Conservation (phyloP, 2,888 invertebrate genomes). For the Apodemia duryi region DNA sequence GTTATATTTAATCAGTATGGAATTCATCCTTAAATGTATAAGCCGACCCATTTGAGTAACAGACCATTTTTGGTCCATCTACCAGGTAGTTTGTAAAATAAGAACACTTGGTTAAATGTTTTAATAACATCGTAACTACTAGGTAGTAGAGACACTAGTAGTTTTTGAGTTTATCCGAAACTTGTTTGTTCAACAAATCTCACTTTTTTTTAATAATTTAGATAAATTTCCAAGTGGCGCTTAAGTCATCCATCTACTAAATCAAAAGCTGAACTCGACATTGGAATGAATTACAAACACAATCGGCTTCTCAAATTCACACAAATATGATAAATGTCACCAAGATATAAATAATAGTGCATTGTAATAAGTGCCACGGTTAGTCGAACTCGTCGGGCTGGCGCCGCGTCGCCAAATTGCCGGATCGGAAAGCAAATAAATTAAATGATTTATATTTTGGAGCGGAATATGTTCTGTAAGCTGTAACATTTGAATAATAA, state of each 20-base stretch:
- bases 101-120: too few relatives aligned
- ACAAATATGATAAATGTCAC: conserved; percentile 20
- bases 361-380: conserved; percentile 15
- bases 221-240: too few relatives aligned
- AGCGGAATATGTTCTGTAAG: background rate
- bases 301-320: background rate
- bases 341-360: conserved; percentile 20
- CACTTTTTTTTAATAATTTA: too few relatives aligned
- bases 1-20: too few relatives aligned
- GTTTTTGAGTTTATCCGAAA: too few relatives aligned
- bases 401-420: conserved; percentile 2
- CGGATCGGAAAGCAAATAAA: background rate
- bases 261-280: background rate
- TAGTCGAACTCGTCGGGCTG: background rate
- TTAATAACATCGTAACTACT: too few relatives aligned
- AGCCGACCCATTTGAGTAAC: too few relatives aligned
- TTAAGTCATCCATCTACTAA: background rate
- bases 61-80: too few relatives aligned
- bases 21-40: too few relatives aligned
- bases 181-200: too few relatives aligned
- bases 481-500: conserved; percentile 2
- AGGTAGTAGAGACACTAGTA: too few relatives aligned
- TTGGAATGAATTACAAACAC: background rate
- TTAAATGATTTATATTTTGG: conserved; percentile 13
- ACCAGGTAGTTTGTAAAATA: too few relatives aligned